Conservation (phyloP, 1,140 invertebrate species). For the Magallana angulata region DNA sequence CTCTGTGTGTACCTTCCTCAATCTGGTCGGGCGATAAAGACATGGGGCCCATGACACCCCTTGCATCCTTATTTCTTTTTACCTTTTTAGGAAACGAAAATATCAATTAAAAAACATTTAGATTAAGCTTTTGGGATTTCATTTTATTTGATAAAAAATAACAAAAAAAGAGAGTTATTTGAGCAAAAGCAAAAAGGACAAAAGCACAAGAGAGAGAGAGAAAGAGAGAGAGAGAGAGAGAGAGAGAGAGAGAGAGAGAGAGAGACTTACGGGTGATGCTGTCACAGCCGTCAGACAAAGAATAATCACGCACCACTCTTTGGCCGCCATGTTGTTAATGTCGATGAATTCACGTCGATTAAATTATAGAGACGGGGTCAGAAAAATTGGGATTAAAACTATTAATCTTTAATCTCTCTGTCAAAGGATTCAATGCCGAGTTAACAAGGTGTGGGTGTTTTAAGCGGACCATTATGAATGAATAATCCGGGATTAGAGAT, state of each 20-base stretch:
- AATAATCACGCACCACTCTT: neutral
- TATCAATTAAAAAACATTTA: neutral
- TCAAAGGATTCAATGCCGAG: neutral
- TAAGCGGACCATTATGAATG: neutral
- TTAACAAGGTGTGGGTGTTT: slow-evolving; percentile 1
- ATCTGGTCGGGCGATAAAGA: neutral
- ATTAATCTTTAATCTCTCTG: slow-evolving; percentile 16
- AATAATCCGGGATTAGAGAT: neutral
- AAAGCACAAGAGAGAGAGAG: too few relatives aligned
- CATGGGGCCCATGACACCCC: neutral
- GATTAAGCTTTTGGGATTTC: neutral
- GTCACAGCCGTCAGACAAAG: neutral
- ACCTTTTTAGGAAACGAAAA: neutral
- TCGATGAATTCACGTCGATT: neutral
- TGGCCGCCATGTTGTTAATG: neutral
- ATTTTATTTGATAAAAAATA: neutral
- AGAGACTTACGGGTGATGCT: neutral
- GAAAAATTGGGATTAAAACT: neutral
- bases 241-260: too few relatives aligned
- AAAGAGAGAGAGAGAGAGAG: too few relatives aligned
- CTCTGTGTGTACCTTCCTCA: neutral
- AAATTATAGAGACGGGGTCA: neutral
- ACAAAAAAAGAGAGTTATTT: neutral
- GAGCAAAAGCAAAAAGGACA: too few relatives aligned
- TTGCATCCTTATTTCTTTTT: neutral